These are phyloP conservation scores for Drosophila yakuba DNA, from an alignment of 1,140 invertebrate species.

Conservation along the genomic window DNA sequence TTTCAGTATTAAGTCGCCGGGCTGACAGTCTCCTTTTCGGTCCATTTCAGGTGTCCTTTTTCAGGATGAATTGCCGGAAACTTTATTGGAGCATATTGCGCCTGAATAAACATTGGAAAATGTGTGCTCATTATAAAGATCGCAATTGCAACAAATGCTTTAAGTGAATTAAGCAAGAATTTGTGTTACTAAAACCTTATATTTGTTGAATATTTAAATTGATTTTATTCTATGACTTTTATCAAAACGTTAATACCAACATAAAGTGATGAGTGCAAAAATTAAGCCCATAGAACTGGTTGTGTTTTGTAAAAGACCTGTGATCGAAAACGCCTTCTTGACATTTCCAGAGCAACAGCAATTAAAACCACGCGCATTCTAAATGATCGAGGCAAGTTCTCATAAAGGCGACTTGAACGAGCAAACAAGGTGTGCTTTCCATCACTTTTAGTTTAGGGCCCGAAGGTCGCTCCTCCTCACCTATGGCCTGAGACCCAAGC, in stretches of 20 bases:
- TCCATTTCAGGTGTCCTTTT: slow-evolving; percentile 9
- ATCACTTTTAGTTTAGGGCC: neutral
- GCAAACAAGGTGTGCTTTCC: slow-evolving; percentile 17
- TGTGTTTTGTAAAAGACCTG: neutral
- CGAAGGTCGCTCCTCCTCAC: slow-evolving; percentile 32
- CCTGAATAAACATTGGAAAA: neutral
- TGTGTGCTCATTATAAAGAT: too few relatives aligned
- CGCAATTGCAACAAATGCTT: too few relatives aligned
- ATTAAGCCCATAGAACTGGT: too few relatives aligned
- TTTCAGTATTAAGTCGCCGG: slow-evolving; percentile 27
- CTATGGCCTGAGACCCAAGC: neutral
- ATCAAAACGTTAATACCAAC: neutral
- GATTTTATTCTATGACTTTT: neutral
- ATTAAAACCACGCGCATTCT: slow-evolving; percentile 2
- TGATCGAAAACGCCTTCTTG: neutral
- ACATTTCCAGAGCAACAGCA: neutral
- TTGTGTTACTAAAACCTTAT: too few relatives aligned
- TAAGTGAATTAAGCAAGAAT: too few relatives aligned
- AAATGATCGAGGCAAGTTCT: slow-evolving; percentile 25
- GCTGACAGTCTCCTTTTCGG: slow-evolving; percentile 9
- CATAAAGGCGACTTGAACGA: slow-evolving; percentile 16
- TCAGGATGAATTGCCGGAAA: neutral
- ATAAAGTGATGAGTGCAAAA: too few relatives aligned
- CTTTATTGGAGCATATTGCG: neutral
- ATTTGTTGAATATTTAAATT: neutral